Evolutionary conservation across 2,797 vertebrate genomes (phyloP), one percentile per base, ranked within the genome.

Genomic region (Melanotaenia pygmaea): DNA sequence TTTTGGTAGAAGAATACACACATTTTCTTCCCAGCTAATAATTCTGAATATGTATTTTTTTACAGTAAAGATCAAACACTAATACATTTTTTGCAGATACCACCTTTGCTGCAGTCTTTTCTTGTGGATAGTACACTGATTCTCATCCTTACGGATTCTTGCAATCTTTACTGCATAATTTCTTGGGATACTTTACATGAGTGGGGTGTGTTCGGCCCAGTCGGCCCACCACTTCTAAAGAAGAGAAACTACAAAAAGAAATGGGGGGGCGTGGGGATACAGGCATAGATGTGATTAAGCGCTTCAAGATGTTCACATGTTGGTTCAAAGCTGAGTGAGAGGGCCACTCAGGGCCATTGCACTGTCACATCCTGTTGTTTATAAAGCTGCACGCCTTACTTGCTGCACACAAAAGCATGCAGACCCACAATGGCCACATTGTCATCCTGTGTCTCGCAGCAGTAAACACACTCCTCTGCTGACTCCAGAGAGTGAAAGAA

Each of bases 261-360:
- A 67, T 11, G 43, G 51, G 8, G 26, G 38, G 59, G 66, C 40
- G 65, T 28, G 0, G 68, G 63, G 59, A 51, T 84, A 80, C 81
- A 77, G 18, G 83, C 81, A 87, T 90, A 93, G 94, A 94, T 96
- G 94, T 94, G 94, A 95, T 92, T 94, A 95, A 95, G 86, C 61
- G 68, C 89, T 95, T 95, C 94, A 96, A 96, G 93, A 95, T 95
- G 93, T 92, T 92, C 71, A 57, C 73, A 74, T 84, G 82, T 91
- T 82, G 85, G 85, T 91, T 88, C 79, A 84, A 93, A 93, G 81
- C 82, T 59, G 74, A 86, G 82, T 83, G 85, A 90, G 86, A 80
- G 82, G 76, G 76, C 71, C 76, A 85, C 64, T 76, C 2, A 3
- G 70, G 70, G 57, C 75, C 34, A 57, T 34, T 83, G 66, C 69